Evolutionary conservation across 2,888 invertebrate genomes (phyloP).

Genomic region (Tiphia femorata): DNA sequence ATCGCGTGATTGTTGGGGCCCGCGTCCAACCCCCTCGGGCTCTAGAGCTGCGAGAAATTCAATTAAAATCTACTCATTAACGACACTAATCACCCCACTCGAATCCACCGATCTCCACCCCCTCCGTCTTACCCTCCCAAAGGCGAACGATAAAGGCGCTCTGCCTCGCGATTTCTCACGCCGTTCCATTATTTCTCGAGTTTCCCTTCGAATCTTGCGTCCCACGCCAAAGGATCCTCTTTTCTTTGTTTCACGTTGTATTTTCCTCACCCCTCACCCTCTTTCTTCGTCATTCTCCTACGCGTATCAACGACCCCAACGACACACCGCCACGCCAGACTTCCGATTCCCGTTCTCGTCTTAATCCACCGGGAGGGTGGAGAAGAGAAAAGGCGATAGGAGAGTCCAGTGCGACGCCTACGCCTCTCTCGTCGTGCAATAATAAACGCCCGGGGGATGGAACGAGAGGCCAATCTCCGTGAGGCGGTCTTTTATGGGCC

Average conservation of each 20-base stretch:
- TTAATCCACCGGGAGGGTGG: conserved; percentile 60
- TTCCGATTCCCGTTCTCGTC: conserved; percentile 62
- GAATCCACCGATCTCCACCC: conserved; percentile 19
- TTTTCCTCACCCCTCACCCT: too few relatives aligned
- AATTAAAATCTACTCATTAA: too few relatives aligned
- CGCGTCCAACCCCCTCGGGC: too few relatives aligned
- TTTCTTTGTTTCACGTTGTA: too few relatives aligned
- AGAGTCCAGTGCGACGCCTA: background rate
- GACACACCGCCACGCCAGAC: conserved; percentile 43
- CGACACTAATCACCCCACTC: too few relatives aligned
- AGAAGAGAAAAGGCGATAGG: too few relatives aligned
- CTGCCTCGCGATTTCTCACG: conserved; percentile 20
- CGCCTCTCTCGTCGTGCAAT: conserved; percentile 46
- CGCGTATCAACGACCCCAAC: conserved; percentile 19
- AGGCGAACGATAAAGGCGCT: conserved; percentile 13
- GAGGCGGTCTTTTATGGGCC: conserved; percentile 60
- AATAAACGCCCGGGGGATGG: conserved; percentile 60
- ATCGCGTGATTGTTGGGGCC: too few relatives aligned
- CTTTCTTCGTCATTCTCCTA: conserved; percentile 9
- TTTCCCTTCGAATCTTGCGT: too few relatives aligned
- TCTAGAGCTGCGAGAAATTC: too few relatives aligned
- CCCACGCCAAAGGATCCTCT: too few relatives aligned
- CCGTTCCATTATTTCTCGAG: too few relatives aligned
- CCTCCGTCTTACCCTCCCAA: too few relatives aligned
- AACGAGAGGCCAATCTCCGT: conserved; percentile 61